These are phyloP conservation scores for Conus betulinus DNA, from an alignment of 1,140 invertebrate genomes.

Conservation along the genomic window DNA sequence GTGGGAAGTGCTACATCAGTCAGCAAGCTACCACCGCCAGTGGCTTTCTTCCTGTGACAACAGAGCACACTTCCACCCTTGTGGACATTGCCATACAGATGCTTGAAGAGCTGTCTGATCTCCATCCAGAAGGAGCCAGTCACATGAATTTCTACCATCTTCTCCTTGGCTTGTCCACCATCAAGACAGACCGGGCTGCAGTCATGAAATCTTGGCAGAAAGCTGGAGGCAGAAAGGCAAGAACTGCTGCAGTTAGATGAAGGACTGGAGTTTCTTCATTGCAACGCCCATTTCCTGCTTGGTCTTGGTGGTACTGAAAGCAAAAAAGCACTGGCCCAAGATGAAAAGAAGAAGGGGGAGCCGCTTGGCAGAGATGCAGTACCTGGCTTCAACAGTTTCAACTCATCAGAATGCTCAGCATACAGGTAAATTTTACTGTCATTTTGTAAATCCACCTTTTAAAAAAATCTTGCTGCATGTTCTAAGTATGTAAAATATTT, in stretches of 20 bases:
- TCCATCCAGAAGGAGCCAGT: not conserved
- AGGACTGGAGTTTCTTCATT: slow-evolving; percentile 3
- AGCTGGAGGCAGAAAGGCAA: not conserved
- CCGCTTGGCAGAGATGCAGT: not conserved
- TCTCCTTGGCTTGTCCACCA: not conserved
- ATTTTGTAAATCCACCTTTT: not conserved
- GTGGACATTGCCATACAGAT: not conserved
- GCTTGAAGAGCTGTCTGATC: not conserved
- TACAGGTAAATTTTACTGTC: not conserved
- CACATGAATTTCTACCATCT: not conserved
- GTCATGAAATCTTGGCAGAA: not conserved
- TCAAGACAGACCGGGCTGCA: not conserved
- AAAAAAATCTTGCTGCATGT: too few relatives aligned
- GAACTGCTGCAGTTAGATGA: not conserved
- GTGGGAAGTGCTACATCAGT: not conserved
- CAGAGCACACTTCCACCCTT: not conserved
- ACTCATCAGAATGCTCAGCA: not conserved
- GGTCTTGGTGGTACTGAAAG: slow-evolving; percentile 20
- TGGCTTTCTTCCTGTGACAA: not conserved
- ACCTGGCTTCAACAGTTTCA: slow-evolving; percentile 12
- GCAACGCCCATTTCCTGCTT: slow-evolving; percentile 29
- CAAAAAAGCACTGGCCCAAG: slow-evolving; percentile 12
- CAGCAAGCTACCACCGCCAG: not conserved
- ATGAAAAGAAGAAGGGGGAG: not conserved
- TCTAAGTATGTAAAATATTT: too few relatives aligned